phyloP scores from a whole-genome alignment of 2,888 invertebrate genomes.

The Nebria brevicollis region DNA sequence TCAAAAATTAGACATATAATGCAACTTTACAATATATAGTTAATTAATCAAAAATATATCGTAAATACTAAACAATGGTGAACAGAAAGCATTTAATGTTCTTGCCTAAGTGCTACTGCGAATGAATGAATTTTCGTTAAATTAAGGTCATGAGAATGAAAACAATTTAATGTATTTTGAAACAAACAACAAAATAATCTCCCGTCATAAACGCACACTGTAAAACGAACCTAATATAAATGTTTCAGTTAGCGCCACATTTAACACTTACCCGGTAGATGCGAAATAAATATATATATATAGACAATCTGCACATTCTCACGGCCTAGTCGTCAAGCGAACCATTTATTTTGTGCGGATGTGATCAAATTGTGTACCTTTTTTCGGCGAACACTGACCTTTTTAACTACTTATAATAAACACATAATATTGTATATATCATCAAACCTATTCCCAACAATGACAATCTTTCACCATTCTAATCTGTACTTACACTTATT shows the following conservation, averaged over 20 bases:
- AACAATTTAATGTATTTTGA: background rate
- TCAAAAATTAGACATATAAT: too few relatives aligned
- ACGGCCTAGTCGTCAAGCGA: background rate
- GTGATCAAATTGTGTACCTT: background rate
- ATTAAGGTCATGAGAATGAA: background rate
- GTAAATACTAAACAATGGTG: background rate
- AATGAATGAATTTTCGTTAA: background rate
- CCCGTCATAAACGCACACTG: background rate
- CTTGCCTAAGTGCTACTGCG: background rate
- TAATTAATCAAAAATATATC: background rate
- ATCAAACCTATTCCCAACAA: too few relatives aligned
- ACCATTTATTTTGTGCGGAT: background rate
- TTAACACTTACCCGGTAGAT: background rate
- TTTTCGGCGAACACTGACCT: background rate
- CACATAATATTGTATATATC: too few relatives aligned
- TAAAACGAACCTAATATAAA: background rate
- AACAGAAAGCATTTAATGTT: background rate
- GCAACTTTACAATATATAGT: background rate
- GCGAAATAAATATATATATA: background rate
- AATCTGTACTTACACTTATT: too few relatives aligned
- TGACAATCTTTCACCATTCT: too few relatives aligned
- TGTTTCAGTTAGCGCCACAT: background rate
- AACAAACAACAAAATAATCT: background rate
- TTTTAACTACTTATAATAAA: background rate
- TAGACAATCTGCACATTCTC: background rate